Evolutionary conservation across 1,140 invertebrate genomes (phyloP), one percentile per base, ranked within the genome.

Genomic region (Leucophenga varia): DNA sequence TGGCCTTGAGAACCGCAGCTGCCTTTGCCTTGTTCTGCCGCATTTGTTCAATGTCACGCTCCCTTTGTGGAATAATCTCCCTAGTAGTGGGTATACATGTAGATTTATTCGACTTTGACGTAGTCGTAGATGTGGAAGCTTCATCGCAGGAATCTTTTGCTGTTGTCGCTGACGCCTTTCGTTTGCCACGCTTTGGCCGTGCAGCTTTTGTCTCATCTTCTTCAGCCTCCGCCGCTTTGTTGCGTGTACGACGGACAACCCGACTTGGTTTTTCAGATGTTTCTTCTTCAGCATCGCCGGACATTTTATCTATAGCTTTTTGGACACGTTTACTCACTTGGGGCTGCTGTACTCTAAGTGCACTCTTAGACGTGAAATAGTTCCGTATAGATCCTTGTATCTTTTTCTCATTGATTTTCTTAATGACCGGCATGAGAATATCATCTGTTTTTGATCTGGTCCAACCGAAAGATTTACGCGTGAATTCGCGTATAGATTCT

Each of bases 381-480:
- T 84, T 81, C 16, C 84, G 79, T 19, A 93, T 82, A n/a, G 80
- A 79, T 56, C 79, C 85, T 64, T 92, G 90, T 18, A 65, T 81
- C 57, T 82, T 81, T 35, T 79, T 82, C 46, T 90, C 85, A 19
- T 75, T 64, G 9, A 92, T 70, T 74, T 83, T 84, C 59, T 92
- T 93, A 40, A 97, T 78, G 18, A 97, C 84, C 3, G 95, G 95
- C 41, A 85, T 80, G 8, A 97, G 80, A 30, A 89, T 87, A 63
- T 91, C 85, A 74, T 96, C 90, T 21, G 87, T 84, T 79, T 95
- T 95, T 6, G 76, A 73, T 67, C 82, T 81, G n/a, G 84, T 84
- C 95, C 95, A 98, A 2, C 92, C 92, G 77, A 97, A 93, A 72
- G 91, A 95, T 31, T 83, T 76, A 61, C 80, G 83, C 0, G 88